A percentile compares a stretch with the other conserved stretches of the same genome.
Conservation (phyloP, 2,113 vertebrate genomes). For the Alligator mississippiensis region DNA sequence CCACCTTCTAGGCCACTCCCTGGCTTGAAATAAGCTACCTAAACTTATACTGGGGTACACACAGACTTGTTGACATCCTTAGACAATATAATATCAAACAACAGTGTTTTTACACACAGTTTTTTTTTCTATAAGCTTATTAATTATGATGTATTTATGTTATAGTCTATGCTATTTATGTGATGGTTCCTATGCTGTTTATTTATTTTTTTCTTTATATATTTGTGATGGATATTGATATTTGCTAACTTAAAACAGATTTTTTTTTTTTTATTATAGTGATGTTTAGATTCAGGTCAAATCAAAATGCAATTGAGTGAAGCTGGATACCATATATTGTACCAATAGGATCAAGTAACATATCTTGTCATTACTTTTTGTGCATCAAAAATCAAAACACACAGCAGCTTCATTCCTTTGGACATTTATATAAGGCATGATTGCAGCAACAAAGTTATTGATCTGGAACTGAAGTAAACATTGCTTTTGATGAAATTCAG, state of each 20-base stretch:
- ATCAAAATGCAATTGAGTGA: not conserved
- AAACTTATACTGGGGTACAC: too few relatives aligned
- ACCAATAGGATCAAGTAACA: not conserved
- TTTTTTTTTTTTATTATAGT: not conserved
- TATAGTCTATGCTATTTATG: not conserved
- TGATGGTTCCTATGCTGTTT: not conserved
- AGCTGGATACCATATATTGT: not conserved
- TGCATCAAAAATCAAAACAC: constrained; percentile 2
- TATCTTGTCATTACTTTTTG: not conserved
- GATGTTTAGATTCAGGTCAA: not conserved
- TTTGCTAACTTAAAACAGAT: not conserved
- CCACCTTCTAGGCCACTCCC: too few relatives aligned
- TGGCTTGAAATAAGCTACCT: too few relatives aligned
- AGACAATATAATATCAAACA: not conserved
- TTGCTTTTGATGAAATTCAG: not conserved
- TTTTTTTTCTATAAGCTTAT: not conserved
- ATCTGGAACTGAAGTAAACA: not conserved
- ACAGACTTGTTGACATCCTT: not conserved
- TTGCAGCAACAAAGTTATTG: not conserved
- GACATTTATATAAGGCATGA: not conserved
- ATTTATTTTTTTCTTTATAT: not conserved
- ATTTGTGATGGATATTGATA: not conserved
- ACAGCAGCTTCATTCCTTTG: not conserved
- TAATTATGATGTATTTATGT: not conserved
- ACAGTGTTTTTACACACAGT: too few relatives aligned